phyloP scores from a whole-genome alignment of 2,888 invertebrate genomes.

The Drosophila quasianomalipes region DNA sequence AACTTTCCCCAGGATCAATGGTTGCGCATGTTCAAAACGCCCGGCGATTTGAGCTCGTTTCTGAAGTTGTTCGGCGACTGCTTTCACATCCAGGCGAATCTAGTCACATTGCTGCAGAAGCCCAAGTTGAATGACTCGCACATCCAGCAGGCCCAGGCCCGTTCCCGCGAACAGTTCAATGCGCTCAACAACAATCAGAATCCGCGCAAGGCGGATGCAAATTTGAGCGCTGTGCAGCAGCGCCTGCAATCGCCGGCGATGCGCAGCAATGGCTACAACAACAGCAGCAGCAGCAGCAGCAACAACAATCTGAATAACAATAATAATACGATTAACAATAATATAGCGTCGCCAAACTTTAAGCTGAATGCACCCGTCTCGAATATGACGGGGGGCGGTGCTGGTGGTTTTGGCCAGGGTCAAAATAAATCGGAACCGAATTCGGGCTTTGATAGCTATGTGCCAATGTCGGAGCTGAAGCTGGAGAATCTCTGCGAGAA shows the following conservation, averaged over 20 bases:
- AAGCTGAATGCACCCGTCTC: conserved; percentile 85
- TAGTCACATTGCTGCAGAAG: conserved; percentile 93
- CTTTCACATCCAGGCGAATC: conserved; percentile 96
- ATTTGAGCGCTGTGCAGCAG: conserved; percentile 78
- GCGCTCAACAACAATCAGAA: conserved; percentile 73
- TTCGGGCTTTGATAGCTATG: conserved; percentile 85
- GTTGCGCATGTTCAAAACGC: conserved; percentile 95
- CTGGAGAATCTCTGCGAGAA: conserved; percentile 85
- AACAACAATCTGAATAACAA: conserved; percentile 43
- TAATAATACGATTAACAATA: conserved; percentile 58
- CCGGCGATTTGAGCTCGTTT: conserved; percentile 95
- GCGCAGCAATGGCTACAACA: conserved; percentile 71
- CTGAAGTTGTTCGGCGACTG: conserved; percentile 97
- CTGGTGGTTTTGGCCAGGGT: conserved; percentile 54
- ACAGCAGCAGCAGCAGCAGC: conserved; percentile 50
- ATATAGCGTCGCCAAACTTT: conserved; percentile 82
- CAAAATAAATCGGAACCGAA: conserved; percentile 83
- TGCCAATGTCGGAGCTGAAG: conserved; percentile 83
- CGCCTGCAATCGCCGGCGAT: conserved; percentile 80
- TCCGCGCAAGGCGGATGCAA: conserved; percentile 20
- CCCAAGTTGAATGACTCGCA: conserved; percentile 89
- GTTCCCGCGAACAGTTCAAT: conserved; percentile 85
- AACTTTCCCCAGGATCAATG: conserved; percentile 92
- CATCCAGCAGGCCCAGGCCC: conserved; percentile 85
- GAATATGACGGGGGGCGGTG: conserved; percentile 69